Conservation (phyloP, 1,140 invertebrate genomes). For the Tetragonula clypearis region DNA sequence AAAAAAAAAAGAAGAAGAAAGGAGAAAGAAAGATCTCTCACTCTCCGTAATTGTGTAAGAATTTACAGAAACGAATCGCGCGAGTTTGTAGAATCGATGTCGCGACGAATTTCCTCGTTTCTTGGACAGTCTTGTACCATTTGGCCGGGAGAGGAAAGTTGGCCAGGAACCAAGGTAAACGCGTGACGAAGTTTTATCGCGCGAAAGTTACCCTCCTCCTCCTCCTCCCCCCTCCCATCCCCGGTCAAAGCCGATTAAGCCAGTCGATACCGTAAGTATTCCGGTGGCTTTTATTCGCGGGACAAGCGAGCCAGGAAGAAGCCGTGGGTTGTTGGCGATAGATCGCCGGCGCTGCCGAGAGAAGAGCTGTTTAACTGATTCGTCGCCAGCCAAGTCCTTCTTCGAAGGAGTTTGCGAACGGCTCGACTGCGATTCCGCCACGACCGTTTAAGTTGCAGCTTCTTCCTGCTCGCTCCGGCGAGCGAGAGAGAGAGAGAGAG, state of each 20-base stretch:
- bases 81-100: no score
- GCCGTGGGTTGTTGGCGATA: neutral
- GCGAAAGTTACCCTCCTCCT: neutral
- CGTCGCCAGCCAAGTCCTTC: constrained; percentile 44
- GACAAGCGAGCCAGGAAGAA: constrained; percentile 19
- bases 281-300: constrained; percentile 34
- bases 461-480: constrained; percentile 13
- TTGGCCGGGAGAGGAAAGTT: constrained; percentile 8
- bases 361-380: constrained; percentile 60
- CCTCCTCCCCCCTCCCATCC: no score
- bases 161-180: constrained; percentile 27
- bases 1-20: neutral
- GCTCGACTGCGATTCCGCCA: constrained; percentile 55
- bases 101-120: neutral
- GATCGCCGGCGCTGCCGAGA: constrained; percentile 25
- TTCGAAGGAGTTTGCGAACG: constrained; percentile 55
- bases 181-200: constrained; percentile 40
- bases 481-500: neutral
- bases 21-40: no score
- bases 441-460: constrained; percentile 58
- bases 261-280: constrained; percentile 41
- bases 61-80: no score
- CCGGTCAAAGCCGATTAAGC: constrained; percentile 41
- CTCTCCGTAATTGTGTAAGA: no score
- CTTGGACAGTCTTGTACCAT: neutral